A percentile compares a stretch with the other conserved stretches of the same genome.
These are phyloP conservation scores for Sylvietta virens DNA, from an alignment of 2,113 vertebrate species.

Conservation along the genomic window DNA sequence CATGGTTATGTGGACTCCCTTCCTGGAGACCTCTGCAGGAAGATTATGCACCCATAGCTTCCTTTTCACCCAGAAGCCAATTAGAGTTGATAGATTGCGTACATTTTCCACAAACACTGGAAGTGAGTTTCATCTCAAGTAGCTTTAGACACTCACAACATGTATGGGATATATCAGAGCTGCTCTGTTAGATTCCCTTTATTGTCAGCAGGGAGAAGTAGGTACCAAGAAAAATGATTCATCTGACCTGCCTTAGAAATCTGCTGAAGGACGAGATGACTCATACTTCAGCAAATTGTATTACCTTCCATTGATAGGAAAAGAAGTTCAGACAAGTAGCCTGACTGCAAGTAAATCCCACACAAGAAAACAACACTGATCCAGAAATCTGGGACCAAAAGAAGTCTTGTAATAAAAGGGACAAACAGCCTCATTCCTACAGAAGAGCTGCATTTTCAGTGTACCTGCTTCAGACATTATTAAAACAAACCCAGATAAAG, in stretches of 20 bases:
- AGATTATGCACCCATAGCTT: background rate
- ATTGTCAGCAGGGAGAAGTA: background rate
- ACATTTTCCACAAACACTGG: background rate
- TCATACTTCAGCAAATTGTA: conserved; percentile 24
- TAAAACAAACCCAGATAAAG: background rate
- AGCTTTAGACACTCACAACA: background rate
- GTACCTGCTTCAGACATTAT: background rate
- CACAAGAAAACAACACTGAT: background rate
- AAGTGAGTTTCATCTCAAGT: background rate
- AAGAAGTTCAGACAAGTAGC: background rate
- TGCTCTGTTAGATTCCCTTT: background rate
- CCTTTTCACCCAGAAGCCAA: background rate
- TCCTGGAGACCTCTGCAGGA: background rate
- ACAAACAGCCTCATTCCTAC: background rate
- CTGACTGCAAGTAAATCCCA: background rate
- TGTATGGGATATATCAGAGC: background rate
- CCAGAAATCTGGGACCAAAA: background rate
- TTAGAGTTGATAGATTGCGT: background rate
- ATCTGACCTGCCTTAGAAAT: background rate
- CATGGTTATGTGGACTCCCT: fast-evolving
- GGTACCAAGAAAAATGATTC: conserved; percentile 15
- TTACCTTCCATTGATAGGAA: background rate
- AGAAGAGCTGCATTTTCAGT: background rate
- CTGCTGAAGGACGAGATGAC: background rate
- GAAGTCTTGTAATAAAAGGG: background rate